A percentile compares a stretch with the other conserved stretches of the same genome.
Conservation (phyloP, 2,888 invertebrate genomes). For the Hypena proboscidalis region DNA sequence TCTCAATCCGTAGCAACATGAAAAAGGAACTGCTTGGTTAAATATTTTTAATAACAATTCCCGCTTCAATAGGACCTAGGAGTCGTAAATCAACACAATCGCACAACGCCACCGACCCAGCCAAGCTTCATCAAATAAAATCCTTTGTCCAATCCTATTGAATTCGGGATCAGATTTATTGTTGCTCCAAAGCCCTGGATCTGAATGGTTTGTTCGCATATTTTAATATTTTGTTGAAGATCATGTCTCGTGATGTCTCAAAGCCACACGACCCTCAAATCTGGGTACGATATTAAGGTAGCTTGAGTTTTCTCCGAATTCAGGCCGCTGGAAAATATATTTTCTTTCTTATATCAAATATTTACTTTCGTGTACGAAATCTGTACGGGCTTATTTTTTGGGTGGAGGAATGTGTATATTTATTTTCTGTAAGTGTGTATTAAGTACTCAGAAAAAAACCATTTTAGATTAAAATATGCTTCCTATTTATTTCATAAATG, state of each 20-base stretch:
- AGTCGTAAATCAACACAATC: neutral
- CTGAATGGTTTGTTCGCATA: conserved; percentile 26
- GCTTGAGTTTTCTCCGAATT: too few species aligned
- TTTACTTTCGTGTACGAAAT: too few species aligned
- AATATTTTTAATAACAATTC: too few species aligned
- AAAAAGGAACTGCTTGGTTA: too few species aligned
- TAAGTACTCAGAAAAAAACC: too few species aligned
- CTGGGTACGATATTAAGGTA: neutral
- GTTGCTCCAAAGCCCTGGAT: conserved; percentile 26
- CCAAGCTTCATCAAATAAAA: conserved; percentile 27
- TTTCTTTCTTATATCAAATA: too few species aligned
- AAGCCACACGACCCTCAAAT: neutral
- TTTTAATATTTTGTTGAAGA: conserved; percentile 22
- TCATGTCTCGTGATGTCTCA: conserved; percentile 24
- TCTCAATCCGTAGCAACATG: too few species aligned
- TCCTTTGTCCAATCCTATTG: conserved; percentile 29
- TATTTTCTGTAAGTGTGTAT: neutral
- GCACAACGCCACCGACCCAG: conserved; percentile 14
- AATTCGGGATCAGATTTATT: conserved; percentile 32
- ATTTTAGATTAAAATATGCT: too few species aligned
- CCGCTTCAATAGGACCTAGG: neutral
- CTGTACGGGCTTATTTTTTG: too few species aligned
- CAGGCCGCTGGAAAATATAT: too few species aligned
- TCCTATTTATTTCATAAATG: too few species aligned
- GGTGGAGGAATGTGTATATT: neutral